Evolutionary conservation across 2,797 vertebrate genomes (phyloP), one percentile per base, ranked within the genome.

Genomic region (Hafferia zeledoni): DNA sequence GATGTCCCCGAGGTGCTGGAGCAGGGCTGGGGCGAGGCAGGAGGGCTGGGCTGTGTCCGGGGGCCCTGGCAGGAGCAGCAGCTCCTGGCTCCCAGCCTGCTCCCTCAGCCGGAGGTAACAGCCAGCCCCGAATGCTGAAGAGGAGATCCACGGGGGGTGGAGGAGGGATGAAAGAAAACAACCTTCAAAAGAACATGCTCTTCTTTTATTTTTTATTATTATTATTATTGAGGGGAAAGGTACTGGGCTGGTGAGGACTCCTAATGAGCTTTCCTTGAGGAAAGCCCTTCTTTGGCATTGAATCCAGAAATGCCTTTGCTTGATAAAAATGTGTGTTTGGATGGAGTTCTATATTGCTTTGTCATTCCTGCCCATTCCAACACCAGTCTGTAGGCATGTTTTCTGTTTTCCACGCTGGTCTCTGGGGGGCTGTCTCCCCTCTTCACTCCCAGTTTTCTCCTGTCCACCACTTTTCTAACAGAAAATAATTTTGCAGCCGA

Each of bases 151-250:
- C 59, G 1, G 83, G 77, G 91, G 76, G 64, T 23, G 24, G 49
- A 86, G 71, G 33, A 94, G 69, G 57, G 80, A 89, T 71, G 86
- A 71, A 80, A 93, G 89, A 61, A 89, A 95, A 77, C 27, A n/a
- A 74, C 86, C 92, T 89, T 60, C 87, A 31, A 22, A 83, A 83
- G 91, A 94, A 85, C 50, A 77, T 89, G 78, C 81, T 50, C 76
- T 65, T 71, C 3, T 57, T 56, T 41, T 47, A 33, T 49, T 19
- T 16, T 57, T 28, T 17, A 31, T 23, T 55, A 10, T 47, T 47
- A 0, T 56, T 57, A 10, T 33, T 55, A 6, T 49, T 8, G 30
- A 64, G 79, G 87, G 64, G 65, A 81, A 93, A 92, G 87, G 92
- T 93, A 30, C 28, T 2, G 57, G 41, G 12, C 72, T 85, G 76